Evolutionary conservation across 2,888 invertebrate genomes (phyloP).

Genomic region (Noctua comes): DNA sequence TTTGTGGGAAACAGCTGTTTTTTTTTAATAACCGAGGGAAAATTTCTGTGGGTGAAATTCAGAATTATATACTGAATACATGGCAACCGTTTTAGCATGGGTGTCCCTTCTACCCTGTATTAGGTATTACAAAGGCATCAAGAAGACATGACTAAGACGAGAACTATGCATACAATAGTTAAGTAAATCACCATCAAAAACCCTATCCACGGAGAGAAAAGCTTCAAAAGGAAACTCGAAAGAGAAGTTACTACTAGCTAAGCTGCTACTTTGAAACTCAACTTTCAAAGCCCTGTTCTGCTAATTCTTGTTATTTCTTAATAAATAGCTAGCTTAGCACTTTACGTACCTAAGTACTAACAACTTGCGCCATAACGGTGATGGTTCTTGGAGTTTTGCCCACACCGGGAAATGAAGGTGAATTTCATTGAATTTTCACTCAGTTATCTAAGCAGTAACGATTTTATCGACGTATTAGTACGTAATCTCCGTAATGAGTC

Average conservation of each 20-base stretch:
- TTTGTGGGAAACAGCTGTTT: too few relatives aligned
- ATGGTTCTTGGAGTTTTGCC: conserved; percentile 50
- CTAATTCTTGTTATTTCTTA: conserved; percentile 20
- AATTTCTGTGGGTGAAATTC: too few relatives aligned
- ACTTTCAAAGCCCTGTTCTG: conserved; percentile 11
- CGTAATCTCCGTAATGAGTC: not conserved
- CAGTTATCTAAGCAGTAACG: conserved; percentile 1
- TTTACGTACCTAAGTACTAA: conserved; percentile 28
- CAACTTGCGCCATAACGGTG: conserved; percentile 22
- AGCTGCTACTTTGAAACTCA: not conserved
- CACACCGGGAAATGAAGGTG: conserved; percentile 32
- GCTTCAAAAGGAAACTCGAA: not conserved
- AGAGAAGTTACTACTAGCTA: not conserved
- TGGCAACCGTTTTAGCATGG: too few relatives aligned
- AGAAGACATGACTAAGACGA: not conserved
- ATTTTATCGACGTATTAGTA: conserved; percentile 18
- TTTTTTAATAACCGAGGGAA: too few relatives aligned
- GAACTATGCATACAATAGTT: not conserved
- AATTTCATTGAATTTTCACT: conserved; percentile 33
- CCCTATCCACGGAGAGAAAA: not conserved
- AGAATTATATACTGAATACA: too few relatives aligned
- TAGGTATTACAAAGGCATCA: not conserved
- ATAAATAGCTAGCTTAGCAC: conserved; percentile 26
- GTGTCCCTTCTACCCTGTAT: too few relatives aligned
- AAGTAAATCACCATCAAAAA: not conserved